Conservation (phyloP, 2,888 invertebrate genomes). For the Apotomis betuletana region DNA sequence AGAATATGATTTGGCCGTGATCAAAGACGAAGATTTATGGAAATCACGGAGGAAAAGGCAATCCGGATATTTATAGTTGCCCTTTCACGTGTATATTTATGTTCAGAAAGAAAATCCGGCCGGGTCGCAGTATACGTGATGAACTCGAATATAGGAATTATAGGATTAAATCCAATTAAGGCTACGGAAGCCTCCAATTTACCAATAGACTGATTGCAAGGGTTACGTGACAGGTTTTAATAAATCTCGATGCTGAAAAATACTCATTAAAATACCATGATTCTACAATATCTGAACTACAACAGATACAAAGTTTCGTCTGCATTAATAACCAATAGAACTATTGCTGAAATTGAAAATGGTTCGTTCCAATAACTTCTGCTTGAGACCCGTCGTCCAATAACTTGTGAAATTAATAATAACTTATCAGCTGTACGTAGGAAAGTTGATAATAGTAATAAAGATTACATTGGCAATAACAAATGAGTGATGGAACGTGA, state of each 20-base stretch:
- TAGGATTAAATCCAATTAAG: slow-evolving; percentile 21
- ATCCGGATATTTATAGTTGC: slow-evolving; percentile 34
- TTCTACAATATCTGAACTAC: neutral
- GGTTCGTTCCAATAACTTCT: slow-evolving; percentile 18
- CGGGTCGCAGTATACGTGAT: slow-evolving; percentile 13
- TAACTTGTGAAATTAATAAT: slow-evolving; percentile 36
- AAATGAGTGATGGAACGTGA: slow-evolving; percentile 25
- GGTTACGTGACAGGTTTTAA: slow-evolving; percentile 13
- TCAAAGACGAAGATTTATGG: slow-evolving; percentile 37
- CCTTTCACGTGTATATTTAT: slow-evolving; percentile 9
- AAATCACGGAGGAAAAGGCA: slow-evolving; percentile 32
- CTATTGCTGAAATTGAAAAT: slow-evolving; percentile 21
- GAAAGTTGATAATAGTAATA: slow-evolving; percentile 27
- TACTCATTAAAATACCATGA: neutral
- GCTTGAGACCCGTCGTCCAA: neutral
- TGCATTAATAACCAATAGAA: slow-evolving; percentile 21
- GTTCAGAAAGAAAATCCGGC: slow-evolving; percentile 25
- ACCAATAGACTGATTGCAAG: slow-evolving; percentile 12
- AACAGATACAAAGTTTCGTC: slow-evolving; percentile 8
- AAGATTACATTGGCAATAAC: slow-evolving; percentile 33
- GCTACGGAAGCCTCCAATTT: slow-evolving; percentile 17
- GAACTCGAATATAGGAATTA: slow-evolving; percentile 17
- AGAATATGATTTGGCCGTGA: slow-evolving; percentile 30
- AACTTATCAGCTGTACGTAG: slow-evolving; percentile 20
- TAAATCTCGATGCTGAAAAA: neutral